These are phyloP conservation scores for Pempheris klunzingeri DNA, from an alignment of 2,797 vertebrate species.

Conservation along the genomic window DNA sequence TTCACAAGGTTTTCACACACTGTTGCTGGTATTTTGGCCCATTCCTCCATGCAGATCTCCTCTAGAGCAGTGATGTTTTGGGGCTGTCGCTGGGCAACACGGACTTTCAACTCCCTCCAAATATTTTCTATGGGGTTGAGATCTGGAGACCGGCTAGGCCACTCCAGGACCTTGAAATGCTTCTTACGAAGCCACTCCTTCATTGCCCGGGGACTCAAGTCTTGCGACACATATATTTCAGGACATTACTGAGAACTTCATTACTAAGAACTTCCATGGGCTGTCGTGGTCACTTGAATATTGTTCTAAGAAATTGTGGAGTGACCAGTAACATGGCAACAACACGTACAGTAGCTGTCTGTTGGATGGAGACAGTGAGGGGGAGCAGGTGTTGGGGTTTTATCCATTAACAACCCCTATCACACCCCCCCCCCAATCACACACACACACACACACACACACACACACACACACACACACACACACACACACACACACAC, in stretches of 20 bases:
- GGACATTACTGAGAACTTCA: constrained; percentile 2
- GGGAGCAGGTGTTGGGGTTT: constrained; percentile 77
- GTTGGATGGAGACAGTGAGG: constrained; percentile 41
- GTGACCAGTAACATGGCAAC: constrained; percentile 64
- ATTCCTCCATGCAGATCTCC: no score
- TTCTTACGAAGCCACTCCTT: no score
- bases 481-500: constrained; percentile 27
- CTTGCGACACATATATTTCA: background rate
- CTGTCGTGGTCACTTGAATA: constrained; percentile 38
- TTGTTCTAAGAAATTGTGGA: constrained; percentile 17
- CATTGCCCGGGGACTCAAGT: no score
- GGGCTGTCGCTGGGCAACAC: no score
- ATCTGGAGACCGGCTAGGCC: no score
- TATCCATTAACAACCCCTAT: constrained; percentile 68
- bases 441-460: constrained; percentile 19
- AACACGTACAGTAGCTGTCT: constrained; percentile 35
- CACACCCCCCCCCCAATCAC: no score
- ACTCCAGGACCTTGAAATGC: no score
- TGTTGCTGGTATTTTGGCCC: no score
- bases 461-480: constrained; percentile 33
- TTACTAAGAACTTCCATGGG: constrained; percentile 3
- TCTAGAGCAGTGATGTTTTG: no score
- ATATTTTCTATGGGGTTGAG: no score
- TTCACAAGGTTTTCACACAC: no score
- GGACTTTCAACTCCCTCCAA: no score